Evolutionary conservation across 2,888 invertebrate species (phyloP).

Genomic region (Scaptomyza flava): DNA sequence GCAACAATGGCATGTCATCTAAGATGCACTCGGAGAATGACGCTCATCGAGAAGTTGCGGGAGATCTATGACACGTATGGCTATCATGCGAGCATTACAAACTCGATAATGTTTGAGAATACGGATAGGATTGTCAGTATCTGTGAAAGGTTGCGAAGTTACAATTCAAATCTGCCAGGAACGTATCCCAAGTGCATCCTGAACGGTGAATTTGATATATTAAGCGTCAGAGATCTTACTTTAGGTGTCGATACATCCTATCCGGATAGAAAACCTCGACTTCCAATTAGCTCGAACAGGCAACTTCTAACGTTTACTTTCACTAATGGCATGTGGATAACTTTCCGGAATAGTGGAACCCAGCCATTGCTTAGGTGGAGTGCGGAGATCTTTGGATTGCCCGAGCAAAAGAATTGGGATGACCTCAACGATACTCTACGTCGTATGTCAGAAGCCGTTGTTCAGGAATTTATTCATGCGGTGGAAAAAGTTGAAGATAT

Average conservation of each 20-base stretch:
- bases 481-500: slow-evolving; percentile 76
- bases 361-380: slow-evolving; percentile 99
- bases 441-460: slow-evolving; percentile 91
- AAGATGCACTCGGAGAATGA: slow-evolving; percentile 86
- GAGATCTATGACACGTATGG: slow-evolving; percentile 94
- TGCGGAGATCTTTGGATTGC: slow-evolving; percentile 92
- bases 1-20: slow-evolving; percentile 92
- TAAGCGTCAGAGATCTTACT: slow-evolving; percentile 93
- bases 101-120: slow-evolving; percentile 93
- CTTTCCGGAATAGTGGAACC: slow-evolving; percentile 96
- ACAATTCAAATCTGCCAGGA: slow-evolving; percentile 76
- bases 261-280: slow-evolving; percentile 88
- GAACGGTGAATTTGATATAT: slow-evolving; percentile 87
- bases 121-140: slow-evolving; percentile 88
- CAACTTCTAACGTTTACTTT: slow-evolving; percentile 98
- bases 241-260: slow-evolving; percentile 90
- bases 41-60: slow-evolving; percentile 88
- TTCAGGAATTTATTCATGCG: slow-evolving; percentile 92
- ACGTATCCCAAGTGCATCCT: slow-evolving; percentile 90
- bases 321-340: slow-evolving; percentile 92
- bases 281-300: slow-evolving; percentile 88
- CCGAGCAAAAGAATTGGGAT: slow-evolving; percentile 88
- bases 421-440: slow-evolving; percentile 87
- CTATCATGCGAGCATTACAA: slow-evolving; percentile 91
- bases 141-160: slow-evolving; percentile 93